Percentiles rank a stretch among this genome's conserved stretches.
These are phyloP conservation scores for Falcaria lacertinaria DNA, from an alignment of 2,888 invertebrate species.

Conservation along the genomic window DNA sequence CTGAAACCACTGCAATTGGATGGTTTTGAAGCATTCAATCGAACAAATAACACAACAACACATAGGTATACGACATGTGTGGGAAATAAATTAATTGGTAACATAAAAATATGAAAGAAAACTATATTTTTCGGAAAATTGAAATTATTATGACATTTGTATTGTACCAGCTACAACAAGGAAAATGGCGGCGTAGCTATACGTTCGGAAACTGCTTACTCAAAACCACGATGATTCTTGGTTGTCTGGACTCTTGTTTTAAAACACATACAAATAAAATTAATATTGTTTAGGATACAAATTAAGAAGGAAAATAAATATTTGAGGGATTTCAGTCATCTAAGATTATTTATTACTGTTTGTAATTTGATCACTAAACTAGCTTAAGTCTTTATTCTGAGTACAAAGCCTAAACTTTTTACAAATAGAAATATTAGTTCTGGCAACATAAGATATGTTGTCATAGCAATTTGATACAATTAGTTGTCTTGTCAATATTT, in stretches of 20 bases:
- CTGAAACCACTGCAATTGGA: constrained; percentile 45
- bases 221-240: constrained; percentile 14
- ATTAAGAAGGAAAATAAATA: no score
- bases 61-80: constrained; percentile 34
- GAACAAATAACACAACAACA: constrained; percentile 39
- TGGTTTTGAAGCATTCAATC: constrained; percentile 25
- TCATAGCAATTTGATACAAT: constrained; percentile 1
- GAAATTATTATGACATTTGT: constrained; percentile 80
- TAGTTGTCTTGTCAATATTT: constrained; percentile 16
- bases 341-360: no score
- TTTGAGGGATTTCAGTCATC: no score
- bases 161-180: constrained; percentile 79
- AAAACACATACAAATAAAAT: no score
- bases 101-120: constrained; percentile 68
- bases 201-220: constrained; percentile 25
- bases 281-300: no score
- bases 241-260: no score
- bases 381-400: no score
- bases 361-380: no score
- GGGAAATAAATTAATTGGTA: constrained; percentile 48
- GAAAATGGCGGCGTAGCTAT: constrained; percentile 67
- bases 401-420: no score
- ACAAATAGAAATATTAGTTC: not conserved
- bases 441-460: constrained; percentile 11
- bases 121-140: constrained; percentile 61